phyloP scores from a whole-genome alignment of 2,888 invertebrate genomes.

The Harpalus rubripes region DNA sequence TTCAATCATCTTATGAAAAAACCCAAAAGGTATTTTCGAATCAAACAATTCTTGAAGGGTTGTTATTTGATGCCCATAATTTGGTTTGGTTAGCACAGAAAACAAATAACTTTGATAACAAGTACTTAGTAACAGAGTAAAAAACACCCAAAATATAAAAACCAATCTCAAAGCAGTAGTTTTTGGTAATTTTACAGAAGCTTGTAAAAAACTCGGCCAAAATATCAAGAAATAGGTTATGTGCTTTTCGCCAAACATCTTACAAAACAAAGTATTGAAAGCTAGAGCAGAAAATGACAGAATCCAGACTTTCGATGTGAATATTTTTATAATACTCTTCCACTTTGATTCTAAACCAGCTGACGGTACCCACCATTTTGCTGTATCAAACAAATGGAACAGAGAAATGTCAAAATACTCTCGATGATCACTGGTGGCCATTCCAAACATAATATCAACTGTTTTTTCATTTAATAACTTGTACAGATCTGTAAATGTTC shows the following conservation, averaged over 20 bases:
- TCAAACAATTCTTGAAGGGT: slow-evolving; percentile 15
- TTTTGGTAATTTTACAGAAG: neutral
- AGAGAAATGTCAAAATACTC: slow-evolving; percentile 17
- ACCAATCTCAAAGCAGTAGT: neutral
- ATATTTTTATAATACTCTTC: slow-evolving; percentile 24
- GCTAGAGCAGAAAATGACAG: neutral
- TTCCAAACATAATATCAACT: slow-evolving; percentile 34
- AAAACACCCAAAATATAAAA: slow-evolving; percentile 30
- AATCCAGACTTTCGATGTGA: slow-evolving; percentile 7
- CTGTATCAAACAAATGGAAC: slow-evolving; percentile 1
- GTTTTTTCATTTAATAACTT: slow-evolving; percentile 7
- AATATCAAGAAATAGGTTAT: slow-evolving; percentile 9
- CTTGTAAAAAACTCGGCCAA: slow-evolving; percentile 12
- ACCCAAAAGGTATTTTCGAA: slow-evolving; percentile 27
- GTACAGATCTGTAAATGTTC: slow-evolving; percentile 22
- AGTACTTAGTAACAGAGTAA: slow-evolving; percentile 26
- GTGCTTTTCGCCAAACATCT: neutral
- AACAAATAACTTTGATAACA: slow-evolving; percentile 39
- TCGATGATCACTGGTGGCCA: neutral
- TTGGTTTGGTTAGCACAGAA: neutral
- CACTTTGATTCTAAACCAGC: neutral
- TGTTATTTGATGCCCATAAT: slow-evolving; percentile 22
- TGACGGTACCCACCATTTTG: slow-evolving; percentile 38
- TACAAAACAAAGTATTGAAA: slow-evolving; percentile 10
- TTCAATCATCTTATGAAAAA: neutral